Evolutionary conservation across 1,140 invertebrate genomes (phyloP), one percentile per base, ranked within the genome.

Genomic region (Tetragnatha versicolor): DNA sequence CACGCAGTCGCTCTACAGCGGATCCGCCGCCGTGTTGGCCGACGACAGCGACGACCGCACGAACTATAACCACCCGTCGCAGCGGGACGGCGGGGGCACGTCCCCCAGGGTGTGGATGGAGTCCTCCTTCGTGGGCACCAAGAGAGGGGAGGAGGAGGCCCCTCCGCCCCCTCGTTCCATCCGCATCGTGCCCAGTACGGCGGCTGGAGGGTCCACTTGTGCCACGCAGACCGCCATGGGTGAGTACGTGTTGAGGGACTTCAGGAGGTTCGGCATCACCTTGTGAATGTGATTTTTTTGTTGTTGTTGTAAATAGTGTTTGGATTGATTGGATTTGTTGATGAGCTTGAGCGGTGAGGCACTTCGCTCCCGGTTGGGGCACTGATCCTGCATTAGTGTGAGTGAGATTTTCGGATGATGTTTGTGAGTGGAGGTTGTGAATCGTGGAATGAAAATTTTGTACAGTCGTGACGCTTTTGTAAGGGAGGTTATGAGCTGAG

Each of bases 41-140:
- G 73, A 47, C 6, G 22, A 33, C 3, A 31, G 33, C 22, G 49
- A 58, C 0, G 63, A 58, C 37, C 33, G 37, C 7, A 20, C n/a
- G 27, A 60, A 79, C 76, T 33, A 45, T 35, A 45, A 60, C 29
- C 6, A 47, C 2, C 51, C 60, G 35, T 58, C 45, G 9, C 42
- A 39, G 22, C 37, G 49, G 20, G 42, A 55, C 29, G 9, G 25
- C 2, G n/a, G 39, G n/a, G 33, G 42, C 27, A 39, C 31, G 12
- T 78, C 75, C 10, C 80, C 80, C 0, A 37, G 82, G 10, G 20
- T 81, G 3, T 82, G 81, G 81, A 82, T 82, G 79, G 80, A 81
- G 45, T 82, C 81, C 1, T 82, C 81, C 2, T 82, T 81, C 51
- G 75, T 82, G 2, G 77, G 80, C 22, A 58, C 60, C 53, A 79